Evolutionary conservation across 1,140 invertebrate genomes (phyloP), one percentile per base, ranked within the genome.

Genomic region (Pentalonia nigronervosa): DNA sequence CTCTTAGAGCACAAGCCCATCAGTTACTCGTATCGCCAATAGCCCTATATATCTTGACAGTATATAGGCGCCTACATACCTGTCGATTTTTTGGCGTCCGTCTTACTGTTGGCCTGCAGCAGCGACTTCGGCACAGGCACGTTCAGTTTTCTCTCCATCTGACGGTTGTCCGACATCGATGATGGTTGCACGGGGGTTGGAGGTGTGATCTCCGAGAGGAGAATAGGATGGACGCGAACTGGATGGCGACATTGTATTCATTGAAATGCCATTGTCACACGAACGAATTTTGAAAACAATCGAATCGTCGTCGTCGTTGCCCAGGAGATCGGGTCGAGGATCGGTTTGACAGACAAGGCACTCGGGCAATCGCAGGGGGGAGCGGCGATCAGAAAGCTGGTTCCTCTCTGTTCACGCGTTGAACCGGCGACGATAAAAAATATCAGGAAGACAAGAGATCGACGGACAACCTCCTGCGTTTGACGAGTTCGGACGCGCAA

Each of bases 181-280:
- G 17, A n/a, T 50, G 45, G 25, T 50, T 14, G 48, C n/a, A 88
- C 45, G 20, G n/a, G 60, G 60, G 4, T 21, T 50, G 91, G 48
- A 93, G 36, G 84, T 50, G n/a, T 53, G 34, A 0, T 93, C 91
- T 93, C 91, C 91, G 34, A 25, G 34, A 53, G 76, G 91, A 93
- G 91, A 93, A 50, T 83, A 47, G 23, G 25, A 21, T 50, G 8
- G 30, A 11, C 21, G 30, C 14, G 48, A 14, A 34, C 34, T 45
- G 21, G 34, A 36, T 4, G 30, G 36, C 67, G 81, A 86, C 91
- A 93, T 93, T 36, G 84, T 93, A 93, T 86, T 93, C 91, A 93
- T 50, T 93, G 23, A 53, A 93, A 93, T 84, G 91, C 91, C 91
- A 93, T 93, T 93, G 23, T 93, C 91, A 93, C 76, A 84, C 48